phyloP scores from a whole-genome alignment of 2,888 invertebrate species.

The Polydrusus cervinus region DNA sequence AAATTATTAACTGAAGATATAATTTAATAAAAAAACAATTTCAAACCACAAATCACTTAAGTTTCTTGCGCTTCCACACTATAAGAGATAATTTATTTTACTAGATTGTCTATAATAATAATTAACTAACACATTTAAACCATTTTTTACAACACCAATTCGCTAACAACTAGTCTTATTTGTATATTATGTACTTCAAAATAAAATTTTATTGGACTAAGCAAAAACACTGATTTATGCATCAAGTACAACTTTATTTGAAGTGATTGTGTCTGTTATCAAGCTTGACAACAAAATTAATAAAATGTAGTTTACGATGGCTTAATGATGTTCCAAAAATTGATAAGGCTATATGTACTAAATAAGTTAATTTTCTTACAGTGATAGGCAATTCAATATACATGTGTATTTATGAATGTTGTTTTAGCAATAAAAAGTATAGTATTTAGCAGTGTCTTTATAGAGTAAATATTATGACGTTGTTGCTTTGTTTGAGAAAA shows the following conservation, averaged over 20 bases:
- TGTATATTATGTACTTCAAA: background rate
- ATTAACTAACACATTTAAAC: background rate
- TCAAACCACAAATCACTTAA: background rate
- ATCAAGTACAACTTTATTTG: constrained; percentile 17
- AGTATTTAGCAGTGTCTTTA: constrained; percentile 1
- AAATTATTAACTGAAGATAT: too few species aligned
- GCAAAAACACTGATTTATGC: constrained; percentile 7
- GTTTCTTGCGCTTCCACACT: background rate
- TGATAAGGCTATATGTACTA: constrained; percentile 3
- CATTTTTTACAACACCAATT: background rate
- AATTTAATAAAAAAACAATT: too few species aligned
- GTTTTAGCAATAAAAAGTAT: constrained; percentile 1
- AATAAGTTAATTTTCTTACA: constrained; percentile 1
- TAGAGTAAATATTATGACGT: background rate
- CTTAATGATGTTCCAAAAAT: constrained; percentile 7
- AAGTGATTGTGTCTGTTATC: constrained; percentile 13
- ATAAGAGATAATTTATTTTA: background rate
- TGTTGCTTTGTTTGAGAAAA: background rate
- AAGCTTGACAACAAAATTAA: constrained; percentile 18
- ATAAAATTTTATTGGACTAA: background rate
- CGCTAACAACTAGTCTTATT: background rate
- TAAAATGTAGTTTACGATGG: background rate
- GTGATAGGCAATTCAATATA: constrained; percentile 21
- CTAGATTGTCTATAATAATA: background rate
- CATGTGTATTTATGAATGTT: background rate